phyloP scores from a whole-genome alignment of 1,140 invertebrate genomes.

The Formica exsecta region DNA sequence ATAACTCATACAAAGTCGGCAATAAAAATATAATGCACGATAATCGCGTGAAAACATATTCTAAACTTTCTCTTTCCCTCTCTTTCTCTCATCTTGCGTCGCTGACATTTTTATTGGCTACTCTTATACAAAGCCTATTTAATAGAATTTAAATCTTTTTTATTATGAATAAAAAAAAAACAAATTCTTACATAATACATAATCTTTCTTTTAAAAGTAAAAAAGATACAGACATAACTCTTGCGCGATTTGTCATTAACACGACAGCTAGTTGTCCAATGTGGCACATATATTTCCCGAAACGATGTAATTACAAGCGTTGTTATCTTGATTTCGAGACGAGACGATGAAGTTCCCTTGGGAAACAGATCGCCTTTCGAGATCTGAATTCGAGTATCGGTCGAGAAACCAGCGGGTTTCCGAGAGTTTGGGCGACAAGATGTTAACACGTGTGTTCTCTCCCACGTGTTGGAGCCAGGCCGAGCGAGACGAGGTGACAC shows the following conservation, averaged over 20 bases:
- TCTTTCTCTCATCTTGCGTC: no score
- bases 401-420: conserved; percentile 53
- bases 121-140: conserved; percentile 49
- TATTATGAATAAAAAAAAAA: not conserved
- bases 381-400: conserved; percentile 38
- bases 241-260: conserved; percentile 3
- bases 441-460: conserved; percentile 82
- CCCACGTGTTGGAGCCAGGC: conserved; percentile 70
- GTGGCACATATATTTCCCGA: not conserved
- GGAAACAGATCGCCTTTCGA: conserved; percentile 32
- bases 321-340: conserved; percentile 36
- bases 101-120: conserved; percentile 53
- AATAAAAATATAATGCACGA: conserved; percentile 81
- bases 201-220: not conserved
- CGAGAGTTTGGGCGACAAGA: conserved; percentile 79
- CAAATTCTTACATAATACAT: not conserved
- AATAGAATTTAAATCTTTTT: not conserved
- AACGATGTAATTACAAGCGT: conserved; percentile 50
- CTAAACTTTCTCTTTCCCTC: not conserved
- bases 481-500: conserved; percentile 78
- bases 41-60: conserved; percentile 74
- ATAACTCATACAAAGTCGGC: conserved; percentile 63
- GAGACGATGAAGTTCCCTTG: conserved; percentile 18
- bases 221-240: not conserved
- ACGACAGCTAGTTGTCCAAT: not conserved